Conservation (phyloP, 1,140 invertebrate species). For the Bombus superbus region DNA sequence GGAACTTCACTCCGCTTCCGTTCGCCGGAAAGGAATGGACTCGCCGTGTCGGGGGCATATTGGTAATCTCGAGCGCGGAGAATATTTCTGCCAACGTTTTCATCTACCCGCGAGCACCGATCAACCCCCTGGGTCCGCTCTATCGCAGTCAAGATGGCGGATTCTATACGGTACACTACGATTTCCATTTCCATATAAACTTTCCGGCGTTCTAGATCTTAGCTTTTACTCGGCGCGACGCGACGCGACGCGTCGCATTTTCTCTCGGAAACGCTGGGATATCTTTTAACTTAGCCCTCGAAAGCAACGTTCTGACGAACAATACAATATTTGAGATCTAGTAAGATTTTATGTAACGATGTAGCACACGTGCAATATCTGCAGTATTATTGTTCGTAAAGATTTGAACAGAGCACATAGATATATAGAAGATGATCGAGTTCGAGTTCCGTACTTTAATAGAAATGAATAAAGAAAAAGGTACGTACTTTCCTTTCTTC, state of each 20-base stretch:
- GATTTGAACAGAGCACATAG: too few relatives aligned
- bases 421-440: too few relatives aligned
- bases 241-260: background rate
- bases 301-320: too few relatives aligned
- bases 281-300: background rate
- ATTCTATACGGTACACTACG: slow-evolving; percentile 37
- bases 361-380: too few relatives aligned
- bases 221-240: background rate
- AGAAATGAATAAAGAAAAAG: background rate
- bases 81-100: slow-evolving; percentile 73
- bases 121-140: slow-evolving; percentile 52
- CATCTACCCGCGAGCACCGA: background rate
- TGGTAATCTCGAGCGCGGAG: slow-evolving; percentile 74
- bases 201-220: slow-evolving; percentile 20
- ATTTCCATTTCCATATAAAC: slow-evolving; percentile 71
- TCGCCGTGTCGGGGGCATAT: slow-evolving; percentile 69
- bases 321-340: background rate
- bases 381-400: too few relatives aligned
- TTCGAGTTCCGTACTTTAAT: background rate
- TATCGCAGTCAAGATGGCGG: slow-evolving; percentile 80
- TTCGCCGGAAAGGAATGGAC: slow-evolving; percentile 65
- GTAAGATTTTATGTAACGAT: background rate
- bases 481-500: background rate
- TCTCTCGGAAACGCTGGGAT: slow-evolving; percentile 6
- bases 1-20: slow-evolving; percentile 48